phyloP scores from a whole-genome alignment of 2,797 vertebrate species.

The Eleutherodactylus coqui region DNA sequence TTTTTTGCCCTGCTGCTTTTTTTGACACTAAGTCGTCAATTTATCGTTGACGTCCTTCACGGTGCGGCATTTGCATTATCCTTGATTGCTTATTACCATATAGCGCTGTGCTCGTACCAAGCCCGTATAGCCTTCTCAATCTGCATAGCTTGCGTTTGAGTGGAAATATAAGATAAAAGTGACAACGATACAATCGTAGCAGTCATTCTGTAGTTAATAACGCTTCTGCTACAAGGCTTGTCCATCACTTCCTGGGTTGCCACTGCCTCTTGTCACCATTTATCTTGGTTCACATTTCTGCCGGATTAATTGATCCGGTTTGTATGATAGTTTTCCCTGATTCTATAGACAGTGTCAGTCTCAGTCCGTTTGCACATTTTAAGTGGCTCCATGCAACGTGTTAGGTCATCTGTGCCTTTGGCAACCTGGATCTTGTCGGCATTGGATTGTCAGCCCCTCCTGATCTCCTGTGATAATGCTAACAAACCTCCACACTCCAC shows the following conservation, averaged over 20 bases:
- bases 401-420: constrained; percentile 38
- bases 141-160: not conserved
- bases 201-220: not conserved
- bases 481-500: constrained; percentile 55
- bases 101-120: not conserved
- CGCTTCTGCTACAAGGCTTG: not conserved
- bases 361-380: constrained; percentile 21
- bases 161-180: not conserved
- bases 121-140: not conserved
- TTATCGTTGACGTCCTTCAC: constrained; percentile 22
- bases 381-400: constrained; percentile 21
- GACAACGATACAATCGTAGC: not conserved
- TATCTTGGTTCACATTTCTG: not conserved
- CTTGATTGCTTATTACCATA: constrained; percentile 26
- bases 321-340: not conserved
- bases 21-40: constrained; percentile 39
- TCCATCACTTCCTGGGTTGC: not conserved
- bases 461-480: constrained; percentile 60
- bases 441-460: constrained; percentile 30
- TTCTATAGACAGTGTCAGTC: constrained; percentile 28
- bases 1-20: constrained; percentile 24
- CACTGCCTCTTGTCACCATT: not conserved
- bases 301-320: not conserved
- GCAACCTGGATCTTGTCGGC: constrained; percentile 40
- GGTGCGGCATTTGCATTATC: constrained; percentile 4